Conservation (phyloP, 1,140 invertebrate species). For the Mylabris phalerata region DNA sequence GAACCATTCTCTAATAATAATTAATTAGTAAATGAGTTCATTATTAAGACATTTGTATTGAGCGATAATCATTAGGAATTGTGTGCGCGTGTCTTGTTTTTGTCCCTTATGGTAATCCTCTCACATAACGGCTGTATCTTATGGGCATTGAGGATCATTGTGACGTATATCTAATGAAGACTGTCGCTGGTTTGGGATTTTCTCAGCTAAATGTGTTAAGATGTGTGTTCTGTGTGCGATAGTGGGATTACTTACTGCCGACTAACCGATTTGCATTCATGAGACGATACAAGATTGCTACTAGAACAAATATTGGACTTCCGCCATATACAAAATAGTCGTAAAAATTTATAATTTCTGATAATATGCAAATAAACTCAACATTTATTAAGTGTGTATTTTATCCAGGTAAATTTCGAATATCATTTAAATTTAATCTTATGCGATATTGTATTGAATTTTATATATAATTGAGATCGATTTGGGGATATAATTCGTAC, state of each 20-base stretch:
- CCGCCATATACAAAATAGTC: conserved; percentile 30
- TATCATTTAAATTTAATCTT: no score
- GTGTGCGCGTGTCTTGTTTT: neutral
- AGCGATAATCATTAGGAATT: conserved; percentile 13
- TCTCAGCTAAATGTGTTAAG: conserved; percentile 28
- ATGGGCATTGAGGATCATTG: conserved; percentile 11
- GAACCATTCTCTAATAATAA: neutral
- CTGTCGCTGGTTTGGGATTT: conserved; percentile 23
- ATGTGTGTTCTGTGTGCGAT: conserved; percentile 32
- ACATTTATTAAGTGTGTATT: no score
- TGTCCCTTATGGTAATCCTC: conserved; percentile 19
- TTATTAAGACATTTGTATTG: conserved; percentile 1
- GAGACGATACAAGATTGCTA: conserved; percentile 35
- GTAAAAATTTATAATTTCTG: conserved; percentile 5
- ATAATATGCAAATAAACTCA: no score
- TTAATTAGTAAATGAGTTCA: conserved; percentile 9
- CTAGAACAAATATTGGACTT: conserved; percentile 36
- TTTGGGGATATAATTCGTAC: no score
- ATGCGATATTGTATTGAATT: no score
- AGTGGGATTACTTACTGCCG: conserved; percentile 29
- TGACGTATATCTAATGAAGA: conserved; percentile 24
- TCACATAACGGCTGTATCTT: conserved; percentile 18
- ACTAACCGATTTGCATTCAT: conserved; percentile 38
- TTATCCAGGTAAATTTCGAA: no score
- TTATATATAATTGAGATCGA: no score